Evolutionary conservation across 1,140 invertebrate species (phyloP).

Genomic region (Odontomachus brunneus): DNA sequence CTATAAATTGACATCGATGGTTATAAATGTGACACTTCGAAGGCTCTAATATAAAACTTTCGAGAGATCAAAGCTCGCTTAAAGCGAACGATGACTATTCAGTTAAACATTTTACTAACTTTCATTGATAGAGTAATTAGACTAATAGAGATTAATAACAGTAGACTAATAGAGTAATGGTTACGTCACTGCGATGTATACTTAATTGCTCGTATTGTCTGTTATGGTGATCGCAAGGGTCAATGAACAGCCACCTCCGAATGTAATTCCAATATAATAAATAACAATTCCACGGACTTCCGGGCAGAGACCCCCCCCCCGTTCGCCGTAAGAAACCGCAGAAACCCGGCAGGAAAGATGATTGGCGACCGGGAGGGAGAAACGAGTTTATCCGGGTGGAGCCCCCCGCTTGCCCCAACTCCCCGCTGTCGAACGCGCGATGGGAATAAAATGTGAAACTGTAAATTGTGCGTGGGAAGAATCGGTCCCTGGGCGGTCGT

Average conservation of each 20-base stretch:
- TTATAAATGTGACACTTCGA: constrained; percentile 8
- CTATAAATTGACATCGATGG: background rate
- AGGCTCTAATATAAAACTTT: background rate
- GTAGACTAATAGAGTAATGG: too few species aligned
- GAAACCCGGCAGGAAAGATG: constrained; percentile 62
- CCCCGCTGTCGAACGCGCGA: constrained; percentile 78
- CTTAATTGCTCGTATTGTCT: background rate
- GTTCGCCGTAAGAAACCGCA: constrained; percentile 31
- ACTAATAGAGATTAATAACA: too few species aligned
- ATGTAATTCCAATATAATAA: constrained; percentile 37
- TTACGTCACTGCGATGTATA: background rate
- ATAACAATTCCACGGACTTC: constrained; percentile 48
- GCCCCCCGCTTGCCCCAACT: constrained; percentile 20
- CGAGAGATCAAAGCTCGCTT: background rate
- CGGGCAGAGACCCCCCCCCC: constrained; percentile 20
- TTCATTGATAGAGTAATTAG: background rate
- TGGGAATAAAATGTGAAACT: constrained; percentile 86
- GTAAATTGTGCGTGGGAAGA: constrained; percentile 86
- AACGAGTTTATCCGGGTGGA: constrained; percentile 72
- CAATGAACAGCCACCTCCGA: background rate
- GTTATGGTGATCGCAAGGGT: background rate
- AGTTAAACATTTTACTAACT: background rate
- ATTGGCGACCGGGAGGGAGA: constrained; percentile 58
- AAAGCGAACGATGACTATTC: too few species aligned
- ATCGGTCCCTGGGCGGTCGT: constrained; percentile 84